A percentile compares a stretch with the other conserved stretches of the same genome.
Conservation (phyloP, 2,113 vertebrate genomes). For the Corythornis cristatus region DNA sequence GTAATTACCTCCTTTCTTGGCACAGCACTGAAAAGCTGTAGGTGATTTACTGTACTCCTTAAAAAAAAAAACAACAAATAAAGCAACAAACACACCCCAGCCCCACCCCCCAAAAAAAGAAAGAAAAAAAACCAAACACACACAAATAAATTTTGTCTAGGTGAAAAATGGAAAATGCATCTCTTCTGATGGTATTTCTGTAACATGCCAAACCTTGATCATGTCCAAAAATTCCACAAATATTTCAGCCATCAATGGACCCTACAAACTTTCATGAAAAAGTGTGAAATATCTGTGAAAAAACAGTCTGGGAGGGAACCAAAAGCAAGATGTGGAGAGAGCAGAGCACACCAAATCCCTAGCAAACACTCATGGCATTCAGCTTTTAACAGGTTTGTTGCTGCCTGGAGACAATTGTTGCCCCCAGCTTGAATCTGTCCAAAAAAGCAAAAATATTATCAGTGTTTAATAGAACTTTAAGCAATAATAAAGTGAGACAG, state of each 20-base stretch:
- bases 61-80: background rate
- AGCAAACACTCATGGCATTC: background rate
- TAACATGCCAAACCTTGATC: background rate
- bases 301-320: background rate
- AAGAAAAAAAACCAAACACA: background rate
- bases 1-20: background rate
- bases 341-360: background rate
- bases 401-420: conserved; percentile 3
- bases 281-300: too few species aligned
- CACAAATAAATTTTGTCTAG: background rate
- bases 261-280: background rate
- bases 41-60: background rate
- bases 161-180: background rate
- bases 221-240: background rate
- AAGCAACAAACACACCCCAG: too few species aligned
- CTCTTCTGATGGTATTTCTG: background rate
- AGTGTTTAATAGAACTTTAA: background rate
- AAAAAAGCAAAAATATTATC: conserved; percentile 21
- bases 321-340: background rate
- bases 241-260: background rate
- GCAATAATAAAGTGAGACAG: background rate
- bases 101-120: too few species aligned
- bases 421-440: background rate
- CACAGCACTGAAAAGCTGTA: background rate
- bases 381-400: background rate